Percentiles rank a stretch among this genome's conserved stretches.
phyloP scores from a whole-genome alignment of 2,888 invertebrate species.

The Melanostoma scalare region DNA sequence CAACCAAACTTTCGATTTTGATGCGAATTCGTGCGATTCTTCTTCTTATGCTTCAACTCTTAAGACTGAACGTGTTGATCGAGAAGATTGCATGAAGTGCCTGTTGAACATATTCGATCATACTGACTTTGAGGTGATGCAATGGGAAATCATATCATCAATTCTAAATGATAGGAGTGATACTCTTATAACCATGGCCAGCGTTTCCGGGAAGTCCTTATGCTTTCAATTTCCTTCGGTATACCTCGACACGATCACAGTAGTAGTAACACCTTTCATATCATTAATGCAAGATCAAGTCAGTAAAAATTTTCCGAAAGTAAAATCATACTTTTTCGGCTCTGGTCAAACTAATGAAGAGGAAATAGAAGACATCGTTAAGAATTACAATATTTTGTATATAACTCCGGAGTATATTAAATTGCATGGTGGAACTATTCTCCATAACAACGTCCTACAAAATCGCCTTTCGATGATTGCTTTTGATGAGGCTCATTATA shows the following conservation, averaged over 20 bases:
- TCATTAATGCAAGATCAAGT: constrained; percentile 90
- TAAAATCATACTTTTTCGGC: constrained; percentile 84
- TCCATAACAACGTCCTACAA: constrained; percentile 75
- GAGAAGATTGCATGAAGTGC: constrained; percentile 79
- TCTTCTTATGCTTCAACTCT: too few species aligned
- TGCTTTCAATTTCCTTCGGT: constrained; percentile 88
- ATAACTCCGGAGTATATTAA: constrained; percentile 83
- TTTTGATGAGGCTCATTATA: constrained; percentile 90
- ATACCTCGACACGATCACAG: constrained; percentile 82
- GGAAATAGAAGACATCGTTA: constrained; percentile 74
- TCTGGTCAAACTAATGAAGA: constrained; percentile 83
- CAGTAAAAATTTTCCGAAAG: constrained; percentile 82
- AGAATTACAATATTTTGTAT: constrained; percentile 76
- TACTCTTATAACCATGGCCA: constrained; percentile 87
- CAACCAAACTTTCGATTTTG: too few species aligned
- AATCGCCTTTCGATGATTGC: constrained; percentile 84
- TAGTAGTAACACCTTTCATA: constrained; percentile 88
- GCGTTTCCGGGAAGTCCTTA: constrained; percentile 88
- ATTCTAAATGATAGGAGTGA: constrained; percentile 84
- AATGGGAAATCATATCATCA: constrained; percentile 84
- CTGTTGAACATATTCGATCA: constrained; percentile 84
- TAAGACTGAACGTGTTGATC: constrained; percentile 34
- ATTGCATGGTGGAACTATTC: constrained; percentile 80
- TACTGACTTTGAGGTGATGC: constrained; percentile 83
- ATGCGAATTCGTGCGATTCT: too few species aligned